A percentile compares a stretch with the other conserved stretches of the same genome.
Conservation (phyloP, 2,888 invertebrate species). For the Sycophila texana region DNA sequence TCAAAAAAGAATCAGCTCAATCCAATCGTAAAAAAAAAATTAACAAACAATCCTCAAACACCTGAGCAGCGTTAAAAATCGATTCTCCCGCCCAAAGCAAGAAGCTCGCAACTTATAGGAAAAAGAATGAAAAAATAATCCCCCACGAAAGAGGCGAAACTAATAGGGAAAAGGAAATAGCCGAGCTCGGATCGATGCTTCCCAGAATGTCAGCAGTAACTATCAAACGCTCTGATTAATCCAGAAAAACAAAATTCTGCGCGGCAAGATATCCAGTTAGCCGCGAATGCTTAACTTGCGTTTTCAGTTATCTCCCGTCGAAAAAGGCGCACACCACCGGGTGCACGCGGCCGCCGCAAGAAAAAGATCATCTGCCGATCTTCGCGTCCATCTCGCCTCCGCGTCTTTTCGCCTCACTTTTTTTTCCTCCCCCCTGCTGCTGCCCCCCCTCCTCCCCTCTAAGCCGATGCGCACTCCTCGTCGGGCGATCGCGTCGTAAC, state of each 20-base stretch:
- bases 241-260: constrained; percentile 25
- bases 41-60: no score
- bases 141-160: no score
- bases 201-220: constrained; percentile 5
- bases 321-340: background rate
- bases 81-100: no score
- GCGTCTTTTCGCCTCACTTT: background rate
- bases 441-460: background rate
- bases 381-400: background rate
- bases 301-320: constrained; percentile 2
- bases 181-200: background rate
- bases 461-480: background rate
- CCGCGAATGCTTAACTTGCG: constrained; percentile 17
- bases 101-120: no score
- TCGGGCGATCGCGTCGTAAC: constrained; percentile 21
- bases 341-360: background rate
- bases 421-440: background rate
- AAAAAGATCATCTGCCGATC: constrained; percentile 1
- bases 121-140: no score
- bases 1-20: no score
- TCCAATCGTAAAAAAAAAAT: no score
- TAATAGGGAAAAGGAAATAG: no score
- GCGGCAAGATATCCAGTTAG: constrained; percentile 17
- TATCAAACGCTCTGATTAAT: constrained; percentile 13
- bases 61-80: no score